phyloP scores from a whole-genome alignment of 2,113 vertebrate genomes.

The Capra hircus region DNA sequence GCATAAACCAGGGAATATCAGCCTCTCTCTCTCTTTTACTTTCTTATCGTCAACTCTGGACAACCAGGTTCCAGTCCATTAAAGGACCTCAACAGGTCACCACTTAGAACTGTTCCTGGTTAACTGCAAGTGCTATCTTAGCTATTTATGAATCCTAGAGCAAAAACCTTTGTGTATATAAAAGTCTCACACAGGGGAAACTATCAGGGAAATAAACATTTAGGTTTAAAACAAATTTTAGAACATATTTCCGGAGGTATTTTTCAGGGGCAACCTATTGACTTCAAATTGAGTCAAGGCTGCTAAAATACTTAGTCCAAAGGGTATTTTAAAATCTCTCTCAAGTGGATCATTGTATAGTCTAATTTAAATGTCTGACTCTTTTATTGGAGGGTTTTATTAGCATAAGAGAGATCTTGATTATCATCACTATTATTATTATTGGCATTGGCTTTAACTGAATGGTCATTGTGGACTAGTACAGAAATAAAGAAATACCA shows the following conservation, averaged over 20 bases:
- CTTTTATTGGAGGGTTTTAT: not conserved
- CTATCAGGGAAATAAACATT: not conserved
- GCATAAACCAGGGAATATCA: too few relatives aligned
- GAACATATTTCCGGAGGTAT: not conserved
- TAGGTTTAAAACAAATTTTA: not conserved
- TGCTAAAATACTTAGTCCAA: constrained; percentile 35
- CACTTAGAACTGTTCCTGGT: not conserved
- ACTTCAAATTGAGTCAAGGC: constrained; percentile 14
- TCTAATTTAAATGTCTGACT: constrained; percentile 16
- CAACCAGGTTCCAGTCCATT: too few relatives aligned
- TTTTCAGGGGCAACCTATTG: not conserved
- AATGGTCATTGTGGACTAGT: not conserved
- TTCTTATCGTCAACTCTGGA: too few relatives aligned
- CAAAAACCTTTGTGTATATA: not conserved
- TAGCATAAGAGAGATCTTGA: not conserved
- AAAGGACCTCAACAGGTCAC: not conserved
- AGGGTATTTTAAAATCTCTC: not conserved
- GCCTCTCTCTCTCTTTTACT: too few relatives aligned
- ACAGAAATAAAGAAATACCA: not conserved
- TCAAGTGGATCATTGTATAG: not conserved
- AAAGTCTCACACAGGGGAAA: not conserved
- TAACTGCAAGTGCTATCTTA: not conserved
- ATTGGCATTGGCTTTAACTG: not conserved
- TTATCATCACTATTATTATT: not conserved
- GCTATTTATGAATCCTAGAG: not conserved